phyloP scores from a whole-genome alignment of 2,113 vertebrate genomes.

The Delphinapterus leucas region DNA sequence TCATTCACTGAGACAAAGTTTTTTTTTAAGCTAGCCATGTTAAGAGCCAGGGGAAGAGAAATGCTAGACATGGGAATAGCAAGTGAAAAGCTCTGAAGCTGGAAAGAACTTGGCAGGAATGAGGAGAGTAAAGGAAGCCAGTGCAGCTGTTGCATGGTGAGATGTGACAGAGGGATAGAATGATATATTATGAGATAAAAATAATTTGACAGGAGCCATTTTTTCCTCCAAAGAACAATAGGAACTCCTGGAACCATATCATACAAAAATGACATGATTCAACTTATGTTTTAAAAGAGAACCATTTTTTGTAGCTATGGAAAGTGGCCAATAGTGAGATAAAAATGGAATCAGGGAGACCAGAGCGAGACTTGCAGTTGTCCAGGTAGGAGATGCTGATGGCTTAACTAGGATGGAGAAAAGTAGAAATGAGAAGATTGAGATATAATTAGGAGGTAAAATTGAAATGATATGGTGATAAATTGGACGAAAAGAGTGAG shows the following conservation, averaged over 20 bases:
- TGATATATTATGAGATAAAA: background rate
- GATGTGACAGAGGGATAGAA: background rate
- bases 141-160: background rate
- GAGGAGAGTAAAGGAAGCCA: background rate
- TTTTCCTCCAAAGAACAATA: background rate
- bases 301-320: background rate
- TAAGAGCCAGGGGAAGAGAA: background rate
- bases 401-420: background rate
- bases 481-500: background rate
- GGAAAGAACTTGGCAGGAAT: background rate
- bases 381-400: background rate
- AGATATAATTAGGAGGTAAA: background rate
- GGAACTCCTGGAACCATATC: background rate
- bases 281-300: background rate
- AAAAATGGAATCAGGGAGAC: background rate
- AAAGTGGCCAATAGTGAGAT: background rate
- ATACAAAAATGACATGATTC: background rate
- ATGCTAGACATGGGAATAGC: background rate
- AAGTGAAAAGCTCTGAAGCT: background rate
- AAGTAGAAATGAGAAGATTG: background rate
- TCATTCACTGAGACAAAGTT: background rate
- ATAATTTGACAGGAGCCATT: background rate
- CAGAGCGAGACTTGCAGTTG: background rate
- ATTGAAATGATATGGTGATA: background rate
- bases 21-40: background rate